Percentiles rank a stretch among this genome's conserved stretches.
These are phyloP conservation scores for Lepus oiostolus DNA, from an alignment of 2,797 vertebrate genomes.

Conservation along the genomic window DNA sequence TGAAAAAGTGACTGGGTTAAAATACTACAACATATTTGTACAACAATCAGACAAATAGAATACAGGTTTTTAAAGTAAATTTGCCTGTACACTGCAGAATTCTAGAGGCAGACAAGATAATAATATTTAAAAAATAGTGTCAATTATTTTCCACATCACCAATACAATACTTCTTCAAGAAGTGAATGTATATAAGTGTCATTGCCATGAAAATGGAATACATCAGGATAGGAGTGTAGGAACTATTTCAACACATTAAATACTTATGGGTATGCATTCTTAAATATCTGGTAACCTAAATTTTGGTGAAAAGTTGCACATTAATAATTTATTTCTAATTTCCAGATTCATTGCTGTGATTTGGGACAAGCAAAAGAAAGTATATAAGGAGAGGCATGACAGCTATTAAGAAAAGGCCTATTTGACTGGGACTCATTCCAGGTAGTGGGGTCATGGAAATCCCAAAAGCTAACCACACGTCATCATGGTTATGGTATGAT, in stretches of 20 bases:
- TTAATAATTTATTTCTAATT: conserved; percentile 57
- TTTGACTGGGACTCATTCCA: not conserved
- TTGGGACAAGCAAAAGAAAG: not conserved
- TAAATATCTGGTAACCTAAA: conserved; percentile 30
- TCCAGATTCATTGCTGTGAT: conserved; percentile 54
- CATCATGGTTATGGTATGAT: conserved; percentile 9
- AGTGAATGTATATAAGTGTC: not conserved
- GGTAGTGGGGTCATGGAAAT: not conserved
- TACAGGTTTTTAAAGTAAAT: conserved; percentile 52
- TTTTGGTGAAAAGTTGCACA: conserved; percentile 52
- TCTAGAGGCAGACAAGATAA: conserved; percentile 44
- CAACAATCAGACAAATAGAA: conserved; percentile 49
- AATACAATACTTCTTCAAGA: conserved; percentile 40
- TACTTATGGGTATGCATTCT: conserved; percentile 28
- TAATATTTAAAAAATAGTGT: conserved; percentile 56
- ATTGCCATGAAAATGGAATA: conserved; percentile 8
- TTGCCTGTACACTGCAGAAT: conserved; percentile 50
- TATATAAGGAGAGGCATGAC: not conserved
- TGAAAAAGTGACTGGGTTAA: conserved; percentile 49
- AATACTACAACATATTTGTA: conserved; percentile 10
- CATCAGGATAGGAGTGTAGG: conserved; percentile 35
- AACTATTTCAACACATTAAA: conserved; percentile 37
- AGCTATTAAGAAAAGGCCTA: not conserved
- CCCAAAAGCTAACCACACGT: conserved; percentile 2
- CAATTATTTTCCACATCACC: conserved; percentile 52